Base-by-base conservation (phyloP, 2,888 invertebrate species). In the Drosophila sordidapex region DNA sequence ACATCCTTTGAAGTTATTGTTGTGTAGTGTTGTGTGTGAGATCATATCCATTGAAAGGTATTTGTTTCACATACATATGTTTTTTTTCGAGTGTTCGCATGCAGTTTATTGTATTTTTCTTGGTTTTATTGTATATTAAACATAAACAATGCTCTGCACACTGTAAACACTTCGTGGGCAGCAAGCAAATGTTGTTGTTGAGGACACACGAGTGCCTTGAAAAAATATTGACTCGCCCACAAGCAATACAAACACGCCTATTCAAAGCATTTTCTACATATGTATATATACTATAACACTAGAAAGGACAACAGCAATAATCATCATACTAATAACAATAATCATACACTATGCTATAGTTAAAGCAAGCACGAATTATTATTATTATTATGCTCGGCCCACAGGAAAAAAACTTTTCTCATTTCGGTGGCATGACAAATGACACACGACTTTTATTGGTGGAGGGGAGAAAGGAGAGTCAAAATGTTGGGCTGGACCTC, bases 381-480 rank as follows among this genome's bases (percentile, higher is more conserved):
- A 52, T 69, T 74, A 58, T 78, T 60, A n/a, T 59, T 36, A 8
- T 59, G 35, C 40, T 60, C 27, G 33, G 25, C 13, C 10, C 29
- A 36, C 15, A n/a, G 27, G 15, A 53, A 69, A 70, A 62, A 74
- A 89, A 89, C 71, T 89, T 87, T 85, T 79, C 81, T 80, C 84
- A 88, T 88, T 86, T 80, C 56, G 73, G 63, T 71, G 51, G 51
- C 62, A 53, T 81, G 87, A 85, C 79, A 52, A 62, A 57, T 83
- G 87, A 85, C 79, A 52, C 10, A 46, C 60, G 59, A 51, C 70
- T 46, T 35, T 40, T 49, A 40, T 36, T 38, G 27, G 36, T 27
- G 0, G 21, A 0, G 4, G 10, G 2, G 4, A 21, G 5, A 46
- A 25, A 15, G 25, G 25, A 46, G 4, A 25, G 4, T 8, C 25